A percentile compares a stretch with the other conserved stretches of the same genome.
Conservation (phyloP, 2,113 vertebrate species). For the Austrofundulus limnaeus region DNA sequence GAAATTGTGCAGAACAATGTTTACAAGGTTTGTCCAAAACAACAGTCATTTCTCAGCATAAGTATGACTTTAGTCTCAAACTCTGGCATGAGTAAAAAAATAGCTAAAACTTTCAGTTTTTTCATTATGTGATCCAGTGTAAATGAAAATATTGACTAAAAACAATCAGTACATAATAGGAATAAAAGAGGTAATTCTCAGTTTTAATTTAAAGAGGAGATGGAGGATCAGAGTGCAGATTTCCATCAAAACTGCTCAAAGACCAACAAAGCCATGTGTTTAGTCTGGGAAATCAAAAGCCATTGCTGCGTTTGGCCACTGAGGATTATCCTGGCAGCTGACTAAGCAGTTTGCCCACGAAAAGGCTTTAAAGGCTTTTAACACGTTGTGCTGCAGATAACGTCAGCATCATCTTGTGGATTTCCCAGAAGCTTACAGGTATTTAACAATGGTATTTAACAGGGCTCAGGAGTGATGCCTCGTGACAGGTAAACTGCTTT, state of each 20-base stretch:
- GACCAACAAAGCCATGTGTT: conserved; percentile 29
- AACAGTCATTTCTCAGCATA: no score
- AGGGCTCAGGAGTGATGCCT: conserved; percentile 60
- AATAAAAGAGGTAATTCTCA: neutral
- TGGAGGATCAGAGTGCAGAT: neutral
- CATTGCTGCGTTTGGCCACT: conserved; percentile 21
- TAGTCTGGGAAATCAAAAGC: conserved; percentile 23
- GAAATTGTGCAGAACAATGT: no score
- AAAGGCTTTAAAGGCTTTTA: conserved; percentile 70
- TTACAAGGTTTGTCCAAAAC: no score
- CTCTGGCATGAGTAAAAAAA: no score
- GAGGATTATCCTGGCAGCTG: conserved; percentile 61
- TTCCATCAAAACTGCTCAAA: neutral
- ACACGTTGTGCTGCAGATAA: conserved; percentile 64
- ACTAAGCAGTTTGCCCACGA: conserved; percentile 55
- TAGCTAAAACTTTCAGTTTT: no score
- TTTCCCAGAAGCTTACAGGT: conserved; percentile 73
- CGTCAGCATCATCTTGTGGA: conserved; percentile 69
- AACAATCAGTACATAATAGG: neutral
- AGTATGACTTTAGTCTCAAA: no score
- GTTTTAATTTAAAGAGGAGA: neutral
- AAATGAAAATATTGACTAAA: neutral
- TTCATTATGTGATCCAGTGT: no score
- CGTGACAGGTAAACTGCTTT: conserved; percentile 62
- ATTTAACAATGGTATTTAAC: conserved; percentile 65